Percentiles rank a stretch among this genome's conserved stretches.
Evolutionary conservation across 2,113 vertebrate species (phyloP).

Genomic region (Salvator merianae): DNA sequence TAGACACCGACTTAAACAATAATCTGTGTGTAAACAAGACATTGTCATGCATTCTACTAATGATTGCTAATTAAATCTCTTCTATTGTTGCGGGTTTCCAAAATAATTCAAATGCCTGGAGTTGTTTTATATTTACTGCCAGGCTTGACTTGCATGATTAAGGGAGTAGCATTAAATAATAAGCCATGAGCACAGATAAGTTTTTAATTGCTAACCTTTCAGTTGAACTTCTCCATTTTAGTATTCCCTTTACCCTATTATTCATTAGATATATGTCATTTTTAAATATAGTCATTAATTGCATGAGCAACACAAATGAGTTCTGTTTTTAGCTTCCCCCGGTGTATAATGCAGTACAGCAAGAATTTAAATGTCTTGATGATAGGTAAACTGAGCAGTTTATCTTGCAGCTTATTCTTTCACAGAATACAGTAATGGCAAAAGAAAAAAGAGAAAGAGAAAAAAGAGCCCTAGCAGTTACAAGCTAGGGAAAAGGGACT

Average conservation of each 20-base stretch:
- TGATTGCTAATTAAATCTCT: conserved; percentile 62
- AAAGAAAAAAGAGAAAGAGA: not conserved
- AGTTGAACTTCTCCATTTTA: conserved; percentile 41
- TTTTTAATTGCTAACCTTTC: conserved; percentile 61
- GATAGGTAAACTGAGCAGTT: not conserved
- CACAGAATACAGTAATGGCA: not conserved
- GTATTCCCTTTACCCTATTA: conserved; percentile 43
- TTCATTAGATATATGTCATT: conserved; percentile 47
- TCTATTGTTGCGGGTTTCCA: conserved; percentile 40
- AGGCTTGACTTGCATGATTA: conserved; percentile 39
- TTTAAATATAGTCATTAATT: conserved; percentile 46
- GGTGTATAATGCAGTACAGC: not conserved
- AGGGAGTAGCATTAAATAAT: conserved; percentile 38
- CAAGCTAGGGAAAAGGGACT: not conserved
- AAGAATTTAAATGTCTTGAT: not conserved
- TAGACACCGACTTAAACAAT: conserved; percentile 58
- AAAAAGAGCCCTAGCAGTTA: not conserved
- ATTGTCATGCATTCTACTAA: conserved; percentile 52
- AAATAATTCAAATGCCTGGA: conserved; percentile 43
- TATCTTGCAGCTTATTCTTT: not conserved
- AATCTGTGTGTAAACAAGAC: conserved; percentile 65
- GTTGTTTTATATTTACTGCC: conserved; percentile 47
- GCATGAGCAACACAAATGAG: conserved; percentile 45
- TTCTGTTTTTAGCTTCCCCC: conserved; percentile 43
- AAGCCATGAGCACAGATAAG: conserved; percentile 44